A percentile compares a stretch with the other conserved stretches of the same genome.
Evolutionary conservation across 2,113 vertebrate genomes (phyloP).

Genomic region (Grantiella picta): DNA sequence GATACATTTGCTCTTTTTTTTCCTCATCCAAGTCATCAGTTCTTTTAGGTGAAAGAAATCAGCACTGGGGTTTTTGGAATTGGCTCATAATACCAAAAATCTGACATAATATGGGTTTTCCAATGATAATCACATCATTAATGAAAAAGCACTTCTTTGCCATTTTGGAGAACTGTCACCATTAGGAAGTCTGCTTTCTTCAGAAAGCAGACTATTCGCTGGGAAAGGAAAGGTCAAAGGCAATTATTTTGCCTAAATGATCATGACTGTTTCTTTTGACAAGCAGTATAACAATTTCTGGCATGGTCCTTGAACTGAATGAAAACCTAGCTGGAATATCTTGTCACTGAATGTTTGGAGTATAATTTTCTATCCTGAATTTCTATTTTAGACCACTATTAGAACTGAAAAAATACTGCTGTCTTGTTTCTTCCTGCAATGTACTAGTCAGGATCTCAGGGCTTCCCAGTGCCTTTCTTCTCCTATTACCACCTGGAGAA

Average conservation of each 20-base stretch:
- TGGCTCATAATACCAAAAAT: not conserved
- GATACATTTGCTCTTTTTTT: not conserved
- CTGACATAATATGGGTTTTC: not conserved
- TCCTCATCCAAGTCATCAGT: not conserved
- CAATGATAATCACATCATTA: not conserved
- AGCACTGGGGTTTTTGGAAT: not conserved
- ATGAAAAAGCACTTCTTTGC: slow-evolving; percentile 21
- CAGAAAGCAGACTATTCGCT: not conserved
- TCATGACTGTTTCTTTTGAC: slow-evolving; percentile 31
- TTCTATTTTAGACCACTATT: not conserved
- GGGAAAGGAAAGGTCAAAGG: slow-evolving; percentile 32
- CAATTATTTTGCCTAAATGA: not conserved
- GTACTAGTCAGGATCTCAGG: not conserved
- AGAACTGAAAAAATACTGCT: not conserved
- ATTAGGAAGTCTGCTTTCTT: not conserved
- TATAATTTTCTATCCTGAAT: not conserved
- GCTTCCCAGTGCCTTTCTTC: not conserved
- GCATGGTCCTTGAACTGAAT: not conserved
- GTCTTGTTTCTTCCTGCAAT: not conserved
- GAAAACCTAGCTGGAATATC: not conserved
- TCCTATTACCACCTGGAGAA: not conserved
- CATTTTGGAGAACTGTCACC: slow-evolving; percentile 13
- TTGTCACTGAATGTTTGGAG: not conserved
- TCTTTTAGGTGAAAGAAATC: not conserved
- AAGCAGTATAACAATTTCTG: not conserved